Conservation (phyloP, 2,113 vertebrate species). For the Sitta europaea region DNA sequence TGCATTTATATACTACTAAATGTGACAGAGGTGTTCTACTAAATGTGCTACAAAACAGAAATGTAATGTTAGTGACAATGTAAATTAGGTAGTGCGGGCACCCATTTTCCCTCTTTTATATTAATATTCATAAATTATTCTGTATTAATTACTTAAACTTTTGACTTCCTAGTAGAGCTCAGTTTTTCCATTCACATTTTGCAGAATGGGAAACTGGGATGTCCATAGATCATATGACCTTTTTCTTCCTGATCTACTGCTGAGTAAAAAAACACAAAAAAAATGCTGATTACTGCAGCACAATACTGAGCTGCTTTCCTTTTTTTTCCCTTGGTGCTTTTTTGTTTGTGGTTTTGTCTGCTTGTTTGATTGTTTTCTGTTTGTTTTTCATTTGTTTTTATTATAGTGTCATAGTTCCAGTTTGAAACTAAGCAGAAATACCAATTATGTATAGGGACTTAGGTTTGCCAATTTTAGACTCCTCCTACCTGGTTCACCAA, state of each 20-base stretch:
- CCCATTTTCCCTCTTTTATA: neutral
- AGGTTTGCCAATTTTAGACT: too few relatives aligned
- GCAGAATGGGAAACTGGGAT: neutral
- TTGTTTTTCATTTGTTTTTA: neutral
- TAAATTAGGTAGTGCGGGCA: neutral
- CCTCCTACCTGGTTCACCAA: too few relatives aligned
- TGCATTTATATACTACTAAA: neutral
- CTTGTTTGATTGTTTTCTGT: neutral
- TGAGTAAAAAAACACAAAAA: neutral
- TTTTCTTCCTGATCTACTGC: neutral
- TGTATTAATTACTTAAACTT: neutral
- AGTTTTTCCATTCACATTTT: neutral
- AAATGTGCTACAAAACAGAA: neutral
- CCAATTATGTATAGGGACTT: too few relatives aligned
- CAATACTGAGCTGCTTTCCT: neutral
- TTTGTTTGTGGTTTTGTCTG: neutral
- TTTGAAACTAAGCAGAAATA: too few relatives aligned
- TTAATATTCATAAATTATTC: neutral
- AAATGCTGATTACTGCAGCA: neutral
- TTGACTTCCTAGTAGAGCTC: neutral
- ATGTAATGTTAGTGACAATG: neutral
- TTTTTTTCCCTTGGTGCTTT: neutral
- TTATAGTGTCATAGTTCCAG: too few relatives aligned
- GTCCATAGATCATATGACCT: neutral
- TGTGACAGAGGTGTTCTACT: neutral